These are phyloP conservation scores for Daubentonia madagascariensis DNA, from an alignment of 2,113 vertebrate genomes.

Conservation along the genomic window DNA sequence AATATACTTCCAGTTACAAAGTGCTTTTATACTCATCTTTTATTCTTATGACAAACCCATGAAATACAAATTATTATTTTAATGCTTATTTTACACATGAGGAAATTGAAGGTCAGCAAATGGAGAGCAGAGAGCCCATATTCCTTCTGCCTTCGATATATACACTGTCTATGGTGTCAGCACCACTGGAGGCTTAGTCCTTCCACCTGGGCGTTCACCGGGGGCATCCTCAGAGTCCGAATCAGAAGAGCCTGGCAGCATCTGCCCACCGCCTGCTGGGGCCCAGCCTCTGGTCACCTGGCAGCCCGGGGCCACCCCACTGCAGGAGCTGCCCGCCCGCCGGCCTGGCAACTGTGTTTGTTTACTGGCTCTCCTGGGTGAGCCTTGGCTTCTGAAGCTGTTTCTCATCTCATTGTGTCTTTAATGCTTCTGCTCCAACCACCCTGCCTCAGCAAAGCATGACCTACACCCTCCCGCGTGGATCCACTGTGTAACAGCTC, in stretches of 20 bases:
- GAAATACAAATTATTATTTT: neutral
- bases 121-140: neutral
- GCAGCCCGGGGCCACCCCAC: too few species aligned
- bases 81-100: neutral
- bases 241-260: neutral
- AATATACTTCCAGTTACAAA: neutral
- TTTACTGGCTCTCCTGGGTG: neutral
- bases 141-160: neutral
- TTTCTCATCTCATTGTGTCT: neutral
- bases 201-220: neutral
- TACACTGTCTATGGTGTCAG: neutral
- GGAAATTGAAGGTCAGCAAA: neutral
- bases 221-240: neutral
- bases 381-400: neutral
- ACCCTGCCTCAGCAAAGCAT: neutral
- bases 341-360: neutral
- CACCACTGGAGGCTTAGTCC: neutral
- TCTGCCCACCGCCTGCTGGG: too few species aligned
- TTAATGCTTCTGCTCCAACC: neutral
- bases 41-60: neutral
- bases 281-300: neutral
- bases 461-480: neutral
- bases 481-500: neutral
- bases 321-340: neutral
- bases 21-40: neutral